Evolutionary conservation across 35 echinoderm and acorn worm species (phyloP).

Genomic region (Holothuria glaberrima): DNA sequence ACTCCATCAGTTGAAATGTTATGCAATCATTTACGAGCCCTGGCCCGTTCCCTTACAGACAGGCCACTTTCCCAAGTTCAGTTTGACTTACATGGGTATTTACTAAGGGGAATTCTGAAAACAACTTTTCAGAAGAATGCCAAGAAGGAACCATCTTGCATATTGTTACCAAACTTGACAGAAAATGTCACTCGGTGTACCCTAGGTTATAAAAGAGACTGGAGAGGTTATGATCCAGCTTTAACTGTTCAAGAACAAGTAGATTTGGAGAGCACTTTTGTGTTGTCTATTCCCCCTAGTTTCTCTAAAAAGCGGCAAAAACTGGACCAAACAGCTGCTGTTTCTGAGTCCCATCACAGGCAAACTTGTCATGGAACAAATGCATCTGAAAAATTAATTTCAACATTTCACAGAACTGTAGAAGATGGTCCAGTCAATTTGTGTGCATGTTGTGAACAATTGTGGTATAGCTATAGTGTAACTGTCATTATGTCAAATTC

Average conservation of each 20-base stretch:
- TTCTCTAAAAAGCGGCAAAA: neutral
- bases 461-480: too few species aligned
- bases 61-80: conserved; percentile 14
- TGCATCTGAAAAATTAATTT: neutral
- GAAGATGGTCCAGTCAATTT: neutral
- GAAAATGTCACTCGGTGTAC: neutral
- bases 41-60: conserved; percentile 23
- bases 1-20: conserved; percentile 10
- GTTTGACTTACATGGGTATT: neutral
- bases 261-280: neutral
- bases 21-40: conserved; percentile 30
- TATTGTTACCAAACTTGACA: neutral
- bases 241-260: neutral
- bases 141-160: conserved; percentile 6
- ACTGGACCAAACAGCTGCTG: neutral
- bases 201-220: conserved; percentile 19
- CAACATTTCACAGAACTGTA: conserved; percentile 21
- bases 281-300: neutral
- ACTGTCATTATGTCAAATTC: too few species aligned
- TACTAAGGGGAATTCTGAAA: neutral
- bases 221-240: neutral
- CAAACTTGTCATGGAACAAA: neutral
- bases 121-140: neutral
- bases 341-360: neutral
- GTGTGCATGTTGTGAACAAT: too few species aligned